Percentiles rank a stretch among this genome's conserved stretches.
These are phyloP conservation scores for Chouioia cunea DNA, from an alignment of 2,888 invertebrate species.

Conservation along the genomic window DNA sequence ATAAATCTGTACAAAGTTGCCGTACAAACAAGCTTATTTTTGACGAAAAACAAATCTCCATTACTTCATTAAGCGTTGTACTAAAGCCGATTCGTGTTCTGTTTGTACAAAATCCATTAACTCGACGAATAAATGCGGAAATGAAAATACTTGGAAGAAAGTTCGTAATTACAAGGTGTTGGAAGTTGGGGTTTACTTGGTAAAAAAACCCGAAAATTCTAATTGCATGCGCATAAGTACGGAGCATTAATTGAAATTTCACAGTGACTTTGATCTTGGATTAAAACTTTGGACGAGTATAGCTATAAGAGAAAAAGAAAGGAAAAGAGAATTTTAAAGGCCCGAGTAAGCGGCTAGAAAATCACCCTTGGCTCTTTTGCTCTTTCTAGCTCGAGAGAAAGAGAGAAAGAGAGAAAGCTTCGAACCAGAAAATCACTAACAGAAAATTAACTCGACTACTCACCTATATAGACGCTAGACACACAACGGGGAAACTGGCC, in stretches of 20 bases:
- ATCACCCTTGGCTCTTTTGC: constrained; percentile 13
- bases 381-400: too few species aligned
- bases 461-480: constrained; percentile 36
- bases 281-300: neutral
- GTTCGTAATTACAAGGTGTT: too few species aligned
- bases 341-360: constrained; percentile 30
- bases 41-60: too few species aligned
- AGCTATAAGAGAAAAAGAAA: neutral
- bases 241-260: constrained; percentile 26
- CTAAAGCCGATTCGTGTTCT: too few species aligned
- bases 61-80: too few species aligned
- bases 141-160: too few species aligned
- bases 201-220: constrained; percentile 7
- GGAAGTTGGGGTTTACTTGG: too few species aligned
- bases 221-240: constrained; percentile 8
- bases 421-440: constrained; percentile 43
- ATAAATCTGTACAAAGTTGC: too few species aligned
- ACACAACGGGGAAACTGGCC: constrained; percentile 45
- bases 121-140: too few species aligned
- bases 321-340: constrained; percentile 14
- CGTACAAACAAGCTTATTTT: too few species aligned
- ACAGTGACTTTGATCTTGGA: constrained; percentile 18
- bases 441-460: constrained; percentile 38
- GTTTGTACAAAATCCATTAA: too few species aligned
- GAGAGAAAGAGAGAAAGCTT: neutral